phyloP scores from a whole-genome alignment of 2,797 vertebrate genomes.

The Alectoris magna region DNA sequence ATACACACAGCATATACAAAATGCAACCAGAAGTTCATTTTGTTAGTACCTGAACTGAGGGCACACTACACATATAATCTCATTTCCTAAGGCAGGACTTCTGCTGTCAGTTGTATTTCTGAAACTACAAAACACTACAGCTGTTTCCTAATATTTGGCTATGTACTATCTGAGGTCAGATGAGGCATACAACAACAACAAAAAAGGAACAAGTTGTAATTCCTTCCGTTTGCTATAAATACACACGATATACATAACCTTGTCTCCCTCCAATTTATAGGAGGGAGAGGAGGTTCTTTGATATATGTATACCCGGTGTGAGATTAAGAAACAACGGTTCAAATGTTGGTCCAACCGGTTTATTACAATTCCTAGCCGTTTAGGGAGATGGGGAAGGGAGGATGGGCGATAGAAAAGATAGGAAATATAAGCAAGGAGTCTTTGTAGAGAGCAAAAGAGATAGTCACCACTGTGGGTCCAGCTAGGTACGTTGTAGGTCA shows the following conservation, averaged over 20 bases:
- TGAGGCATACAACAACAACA: background rate
- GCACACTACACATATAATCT: background rate
- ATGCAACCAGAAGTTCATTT: background rate
- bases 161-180: background rate
- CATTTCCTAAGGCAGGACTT: background rate
- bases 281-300: too few relatives aligned
- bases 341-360: too few relatives aligned
- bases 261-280: too few relatives aligned
- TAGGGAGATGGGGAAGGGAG: too few relatives aligned
- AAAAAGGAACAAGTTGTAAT: background rate
- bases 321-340: too few relatives aligned
- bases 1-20: fast-evolving
- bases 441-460: too few relatives aligned
- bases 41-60: background rate
- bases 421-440: too few relatives aligned
- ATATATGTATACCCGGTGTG: too few relatives aligned
- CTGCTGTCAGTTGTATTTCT: background rate
- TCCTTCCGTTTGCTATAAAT: background rate
- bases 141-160: background rate
- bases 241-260: background rate
- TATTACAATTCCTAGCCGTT: too few relatives aligned
- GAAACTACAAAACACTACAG: background rate
- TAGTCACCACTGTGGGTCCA: too few relatives aligned
- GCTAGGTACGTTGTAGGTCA: too few relatives aligned
- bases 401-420: too few relatives aligned